Percentiles rank a stretch among this genome's conserved stretches.
These are phyloP conservation scores for Dascyllus trimaculatus DNA, from an alignment of 2,113 vertebrate genomes.

Conservation along the genomic window DNA sequence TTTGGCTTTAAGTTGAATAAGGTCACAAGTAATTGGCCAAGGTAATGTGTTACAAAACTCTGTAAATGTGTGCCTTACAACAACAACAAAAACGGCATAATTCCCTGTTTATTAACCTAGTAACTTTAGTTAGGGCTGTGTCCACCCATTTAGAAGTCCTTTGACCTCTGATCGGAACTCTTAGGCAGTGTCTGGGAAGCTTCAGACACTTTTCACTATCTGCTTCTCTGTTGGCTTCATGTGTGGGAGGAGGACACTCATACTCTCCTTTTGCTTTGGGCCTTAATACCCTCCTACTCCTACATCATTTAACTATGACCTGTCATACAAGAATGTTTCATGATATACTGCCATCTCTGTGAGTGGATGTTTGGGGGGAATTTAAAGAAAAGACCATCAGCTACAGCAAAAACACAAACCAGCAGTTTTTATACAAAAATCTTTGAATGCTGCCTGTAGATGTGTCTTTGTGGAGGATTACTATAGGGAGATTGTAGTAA, in stretches of 20 bases:
- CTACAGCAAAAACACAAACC: constrained; percentile 11
- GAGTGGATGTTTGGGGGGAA: constrained; percentile 14
- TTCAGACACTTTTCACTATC: constrained; percentile 28
- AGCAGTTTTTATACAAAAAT: not conserved
- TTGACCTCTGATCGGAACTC: constrained; percentile 29
- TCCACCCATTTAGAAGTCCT: not conserved
- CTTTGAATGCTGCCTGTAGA: not conserved
- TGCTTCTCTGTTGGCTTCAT: constrained; percentile 19
- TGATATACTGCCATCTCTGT: constrained; percentile 11
- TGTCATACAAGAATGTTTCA: constrained; percentile 53
- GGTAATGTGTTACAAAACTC: constrained; percentile 41
- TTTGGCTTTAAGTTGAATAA: constrained; percentile 15
- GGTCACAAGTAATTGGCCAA: not conserved
- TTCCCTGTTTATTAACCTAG: constrained; percentile 33
- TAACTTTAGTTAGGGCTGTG: constrained; percentile 10
- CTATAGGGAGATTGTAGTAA: constrained; percentile 53
- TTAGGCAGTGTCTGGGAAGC: constrained; percentile 14
- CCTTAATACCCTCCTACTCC: constrained; percentile 27
- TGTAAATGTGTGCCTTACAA: constrained; percentile 1
- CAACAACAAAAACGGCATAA: not conserved
- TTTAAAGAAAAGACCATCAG: not conserved
- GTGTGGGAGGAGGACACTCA: constrained; percentile 32
- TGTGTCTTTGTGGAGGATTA: constrained; percentile 17
- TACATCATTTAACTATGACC: constrained; percentile 39
- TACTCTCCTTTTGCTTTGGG: not conserved